These are phyloP conservation scores for Phasia obesa DNA, from an alignment of 2,888 invertebrate species.

Conservation along the genomic window DNA sequence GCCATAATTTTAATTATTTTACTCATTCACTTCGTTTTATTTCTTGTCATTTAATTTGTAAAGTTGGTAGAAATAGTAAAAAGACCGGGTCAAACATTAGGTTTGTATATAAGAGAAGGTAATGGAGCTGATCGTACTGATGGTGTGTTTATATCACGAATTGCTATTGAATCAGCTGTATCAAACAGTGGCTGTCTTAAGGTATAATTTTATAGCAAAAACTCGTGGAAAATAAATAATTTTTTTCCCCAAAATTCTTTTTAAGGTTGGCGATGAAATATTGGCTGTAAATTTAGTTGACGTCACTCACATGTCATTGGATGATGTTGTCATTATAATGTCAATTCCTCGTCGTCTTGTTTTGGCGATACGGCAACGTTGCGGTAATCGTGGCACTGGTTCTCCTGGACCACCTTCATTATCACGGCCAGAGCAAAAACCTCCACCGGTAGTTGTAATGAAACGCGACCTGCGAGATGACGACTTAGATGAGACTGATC, in stretches of 20 bases:
- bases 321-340: slow-evolving; percentile 99
- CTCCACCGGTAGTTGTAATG: slow-evolving; percentile 95
- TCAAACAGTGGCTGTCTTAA: slow-evolving; percentile 98
- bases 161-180: slow-evolving; percentile 97
- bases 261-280: slow-evolving; percentile 97
- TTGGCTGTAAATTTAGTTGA: slow-evolving; percentile 98
- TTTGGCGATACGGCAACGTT: slow-evolving; percentile 94
- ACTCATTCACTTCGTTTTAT: background rate
- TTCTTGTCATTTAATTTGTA: background rate
- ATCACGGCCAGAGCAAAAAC: slow-evolving; percentile 90
- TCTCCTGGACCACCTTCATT: slow-evolving; percentile 83
- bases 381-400: slow-evolving; percentile 84
- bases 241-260: no score
- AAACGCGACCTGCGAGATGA: slow-evolving; percentile 94
- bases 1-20: background rate
- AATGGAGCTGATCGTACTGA: slow-evolving; percentile 97
- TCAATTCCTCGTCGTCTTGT: slow-evolving; percentile 98
- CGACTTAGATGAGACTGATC: slow-evolving; percentile 86
- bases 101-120: slow-evolving; percentile 99
- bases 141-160: slow-evolving; percentile 98
- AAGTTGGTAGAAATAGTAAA: slow-evolving; percentile 98
- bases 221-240: background rate
- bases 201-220: slow-evolving; percentile 81
- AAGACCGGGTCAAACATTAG: slow-evolving; percentile 98
- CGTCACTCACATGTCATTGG: slow-evolving; percentile 98